Evolutionary conservation across 2,797 vertebrate genomes (phyloP).

Genomic region (Enteromius anoplus): DNA sequence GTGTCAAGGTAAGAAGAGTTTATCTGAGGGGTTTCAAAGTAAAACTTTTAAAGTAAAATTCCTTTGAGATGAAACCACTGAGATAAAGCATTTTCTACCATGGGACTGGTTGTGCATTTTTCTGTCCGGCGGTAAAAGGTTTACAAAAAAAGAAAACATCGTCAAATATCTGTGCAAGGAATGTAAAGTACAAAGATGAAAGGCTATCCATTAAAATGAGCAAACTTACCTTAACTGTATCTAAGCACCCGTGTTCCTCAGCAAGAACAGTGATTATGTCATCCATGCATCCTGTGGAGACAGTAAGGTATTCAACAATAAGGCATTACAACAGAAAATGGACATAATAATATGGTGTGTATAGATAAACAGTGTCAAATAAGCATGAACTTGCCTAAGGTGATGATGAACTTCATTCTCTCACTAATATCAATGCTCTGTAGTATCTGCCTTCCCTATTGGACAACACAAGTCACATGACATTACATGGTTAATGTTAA

Average conservation of each 20-base stretch:
- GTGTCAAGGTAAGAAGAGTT: constrained; percentile 2
- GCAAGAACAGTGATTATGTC: constrained; percentile 91
- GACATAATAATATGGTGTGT: background rate
- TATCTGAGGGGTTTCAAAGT: constrained; percentile 31
- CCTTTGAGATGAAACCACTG: background rate
- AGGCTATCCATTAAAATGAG: background rate
- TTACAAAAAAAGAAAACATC: background rate
- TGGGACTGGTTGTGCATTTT: constrained; percentile 3
- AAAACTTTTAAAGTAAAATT: constrained; percentile 27
- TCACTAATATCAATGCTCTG: constrained; percentile 92
- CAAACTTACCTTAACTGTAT: constrained; percentile 86
- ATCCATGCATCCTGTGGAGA: constrained; percentile 87
- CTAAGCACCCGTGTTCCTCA: constrained; percentile 94
- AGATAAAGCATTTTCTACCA: constrained; percentile 3
- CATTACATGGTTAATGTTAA: background rate
- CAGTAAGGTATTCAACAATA: background rate
- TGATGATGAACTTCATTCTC: constrained; percentile 91
- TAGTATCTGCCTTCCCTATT: constrained; percentile 89
- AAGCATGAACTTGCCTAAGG: constrained; percentile 81
- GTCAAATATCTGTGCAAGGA: background rate
- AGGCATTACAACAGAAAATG: background rate
- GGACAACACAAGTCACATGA: constrained; percentile 41
- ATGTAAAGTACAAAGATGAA: background rate
- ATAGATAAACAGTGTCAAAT: background rate
- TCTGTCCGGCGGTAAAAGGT: constrained; percentile 1